Percentiles rank a stretch among this genome's conserved stretches.
Conservation (phyloP, 1,140 invertebrate species). For the Drosophila navojoa region DNA sequence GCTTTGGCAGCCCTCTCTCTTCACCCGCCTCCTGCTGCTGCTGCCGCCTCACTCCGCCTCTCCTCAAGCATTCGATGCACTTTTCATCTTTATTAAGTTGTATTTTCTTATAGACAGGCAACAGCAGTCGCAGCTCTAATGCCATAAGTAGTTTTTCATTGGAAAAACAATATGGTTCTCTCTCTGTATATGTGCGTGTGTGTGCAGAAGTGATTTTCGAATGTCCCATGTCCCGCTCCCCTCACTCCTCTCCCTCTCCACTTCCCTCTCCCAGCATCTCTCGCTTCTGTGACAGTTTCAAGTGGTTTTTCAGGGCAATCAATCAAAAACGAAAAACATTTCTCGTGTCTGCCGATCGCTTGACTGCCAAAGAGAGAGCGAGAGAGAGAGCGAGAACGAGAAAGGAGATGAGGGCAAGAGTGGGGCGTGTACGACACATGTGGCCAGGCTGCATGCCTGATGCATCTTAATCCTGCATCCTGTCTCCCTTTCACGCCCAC, state of each 20-base stretch:
- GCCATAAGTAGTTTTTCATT: slow-evolving; percentile 74
- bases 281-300: slow-evolving; percentile 67
- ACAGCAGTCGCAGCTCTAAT: slow-evolving; percentile 9
- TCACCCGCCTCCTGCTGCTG: too few relatives aligned
- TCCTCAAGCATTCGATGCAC: neutral
- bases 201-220: slow-evolving; percentile 67
- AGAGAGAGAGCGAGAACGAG: slow-evolving; percentile 11
- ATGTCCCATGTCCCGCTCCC: slow-evolving; percentile 4
- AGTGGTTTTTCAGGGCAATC: slow-evolving; percentile 78
- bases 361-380: slow-evolving; percentile 13
- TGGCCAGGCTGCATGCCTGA: slow-evolving; percentile 36
- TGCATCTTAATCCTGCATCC: slow-evolving; percentile 63
- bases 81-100: slow-evolving; percentile 56
- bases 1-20: neutral
- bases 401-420: neutral
- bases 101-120: slow-evolving; percentile 11
- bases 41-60: neutral
- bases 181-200: slow-evolving; percentile 24
- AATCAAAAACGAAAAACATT: slow-evolving; percentile 76
- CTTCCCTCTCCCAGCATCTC: neutral
- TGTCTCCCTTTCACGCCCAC: neutral
- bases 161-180: slow-evolving; percentile 51
- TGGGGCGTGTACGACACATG: slow-evolving; percentile 56
- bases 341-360: slow-evolving; percentile 21
- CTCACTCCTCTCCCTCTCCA: neutral